Conservation (phyloP, 2,888 invertebrate genomes). For the Campoplex capitator region DNA sequence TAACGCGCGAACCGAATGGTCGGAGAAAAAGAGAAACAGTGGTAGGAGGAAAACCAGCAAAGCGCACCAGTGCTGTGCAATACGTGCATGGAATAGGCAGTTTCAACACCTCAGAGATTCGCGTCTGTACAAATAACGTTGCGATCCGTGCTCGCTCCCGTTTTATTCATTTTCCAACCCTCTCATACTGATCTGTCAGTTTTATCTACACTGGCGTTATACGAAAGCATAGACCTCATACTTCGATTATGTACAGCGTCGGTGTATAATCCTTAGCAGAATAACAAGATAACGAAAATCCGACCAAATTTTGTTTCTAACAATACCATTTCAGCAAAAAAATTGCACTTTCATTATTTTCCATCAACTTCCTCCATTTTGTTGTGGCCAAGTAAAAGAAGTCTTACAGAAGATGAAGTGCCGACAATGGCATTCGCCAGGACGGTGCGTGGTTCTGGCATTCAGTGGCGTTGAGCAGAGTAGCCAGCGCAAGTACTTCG, state of each 20-base stretch:
- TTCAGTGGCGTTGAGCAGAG: neutral
- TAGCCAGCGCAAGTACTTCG: neutral
- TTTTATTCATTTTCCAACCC: conserved; percentile 42
- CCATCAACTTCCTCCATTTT: neutral
- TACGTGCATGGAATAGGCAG: conserved; percentile 81
- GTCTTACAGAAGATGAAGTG: neutral
- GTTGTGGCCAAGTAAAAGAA: neutral
- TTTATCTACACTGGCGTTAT: neutral
- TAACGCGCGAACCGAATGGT: conserved; percentile 44
- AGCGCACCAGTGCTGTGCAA: conserved; percentile 71
- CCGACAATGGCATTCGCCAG: neutral
- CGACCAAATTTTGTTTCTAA: neutral
- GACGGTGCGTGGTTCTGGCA: neutral
- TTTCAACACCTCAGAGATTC: conserved; percentile 80
- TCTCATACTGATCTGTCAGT: neutral
- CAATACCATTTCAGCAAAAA: neutral
- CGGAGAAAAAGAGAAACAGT: conserved; percentile 23
- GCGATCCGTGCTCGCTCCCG: conserved; percentile 61
- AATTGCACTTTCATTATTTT: neutral
- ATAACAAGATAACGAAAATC: neutral
- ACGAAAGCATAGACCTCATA: neutral
- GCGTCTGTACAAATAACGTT: conserved; percentile 72
- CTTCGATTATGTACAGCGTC: neutral
- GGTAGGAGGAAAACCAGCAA: conserved; percentile 33
- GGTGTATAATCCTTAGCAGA: neutral